These are phyloP conservation scores for Sternarchorhynchus goeldii DNA, from an alignment of 2,797 vertebrate genomes.

Conservation along the genomic window DNA sequence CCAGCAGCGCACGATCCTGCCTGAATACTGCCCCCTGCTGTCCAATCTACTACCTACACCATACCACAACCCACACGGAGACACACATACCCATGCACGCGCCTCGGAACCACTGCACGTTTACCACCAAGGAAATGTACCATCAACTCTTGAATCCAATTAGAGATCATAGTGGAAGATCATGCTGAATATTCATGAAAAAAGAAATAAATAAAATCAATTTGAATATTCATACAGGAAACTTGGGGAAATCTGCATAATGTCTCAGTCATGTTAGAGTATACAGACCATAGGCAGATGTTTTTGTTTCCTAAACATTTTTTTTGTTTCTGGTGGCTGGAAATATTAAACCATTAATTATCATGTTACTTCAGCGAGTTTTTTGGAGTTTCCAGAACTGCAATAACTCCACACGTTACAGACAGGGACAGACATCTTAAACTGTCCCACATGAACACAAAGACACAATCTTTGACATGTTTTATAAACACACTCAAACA, in stretches of 20 bases:
- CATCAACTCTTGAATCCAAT: constrained; percentile 15
- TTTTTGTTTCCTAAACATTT: neutral
- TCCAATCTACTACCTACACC: neutral
- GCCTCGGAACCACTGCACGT: neutral
- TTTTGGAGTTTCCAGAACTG: too few species aligned
- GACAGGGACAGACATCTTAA: too few species aligned
- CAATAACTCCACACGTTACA: too few species aligned
- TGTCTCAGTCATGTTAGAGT: neutral
- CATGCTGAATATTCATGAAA: constrained; percentile 7
- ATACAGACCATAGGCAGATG: neutral
- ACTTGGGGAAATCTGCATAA: neutral
- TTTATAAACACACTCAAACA: neutral
- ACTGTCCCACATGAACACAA: too few species aligned
- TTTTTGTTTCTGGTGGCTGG: neutral
- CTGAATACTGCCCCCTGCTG: constrained; percentile 53
- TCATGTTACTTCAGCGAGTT: neutral
- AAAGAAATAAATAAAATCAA: neutral
- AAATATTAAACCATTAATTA: neutral
- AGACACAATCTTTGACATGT: neutral
- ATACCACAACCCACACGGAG: neutral
- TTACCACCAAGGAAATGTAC: neutral
- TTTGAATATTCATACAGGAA: neutral
- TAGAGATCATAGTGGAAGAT: neutral
- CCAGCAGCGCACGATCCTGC: constrained; percentile 5
- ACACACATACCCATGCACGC: neutral